Conservation (phyloP, 2,888 invertebrate species). For the Tetropium fuscum region DNA sequence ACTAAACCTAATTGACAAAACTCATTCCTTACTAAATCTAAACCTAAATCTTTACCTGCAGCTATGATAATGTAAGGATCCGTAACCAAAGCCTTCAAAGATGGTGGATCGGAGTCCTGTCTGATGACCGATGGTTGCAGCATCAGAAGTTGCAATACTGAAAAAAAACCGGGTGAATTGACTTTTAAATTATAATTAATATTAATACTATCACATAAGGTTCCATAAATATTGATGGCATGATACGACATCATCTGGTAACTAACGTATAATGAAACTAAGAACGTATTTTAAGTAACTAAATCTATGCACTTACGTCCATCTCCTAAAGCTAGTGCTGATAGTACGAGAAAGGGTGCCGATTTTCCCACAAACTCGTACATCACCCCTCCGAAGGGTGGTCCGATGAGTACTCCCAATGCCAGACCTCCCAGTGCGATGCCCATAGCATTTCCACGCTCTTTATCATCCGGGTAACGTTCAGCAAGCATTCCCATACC, state of each 20-base stretch:
- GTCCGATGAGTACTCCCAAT: constrained; percentile 96
- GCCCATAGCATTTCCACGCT: constrained; percentile 99
- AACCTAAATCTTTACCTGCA: constrained; percentile 82
- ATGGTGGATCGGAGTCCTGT: constrained; percentile 93
- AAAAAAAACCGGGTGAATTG: too few species aligned
- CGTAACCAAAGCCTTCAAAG: constrained; percentile 86
- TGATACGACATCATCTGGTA: too few species aligned
- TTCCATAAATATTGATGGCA: too few species aligned
- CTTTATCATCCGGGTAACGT: constrained; percentile 96
- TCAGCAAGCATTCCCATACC: constrained; percentile 99
- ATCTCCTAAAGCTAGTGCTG: constrained; percentile 93
- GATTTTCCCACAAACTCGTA: constrained; percentile 99
- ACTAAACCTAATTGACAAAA: too few species aligned
- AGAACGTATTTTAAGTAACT: too few species aligned
- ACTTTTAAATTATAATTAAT: neutral
- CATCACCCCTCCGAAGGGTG: constrained; percentile 98
- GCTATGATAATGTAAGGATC: constrained; percentile 98
- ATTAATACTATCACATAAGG: too few species aligned
- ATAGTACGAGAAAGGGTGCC: constrained; percentile 95
- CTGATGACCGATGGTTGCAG: constrained; percentile 94
- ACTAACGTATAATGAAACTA: too few species aligned
- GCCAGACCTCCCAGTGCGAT: constrained; percentile 97
- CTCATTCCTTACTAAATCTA: too few species aligned
- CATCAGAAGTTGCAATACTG: constrained; percentile 94
- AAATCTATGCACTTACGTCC: constrained; percentile 85